Evolutionary conservation across 2,113 vertebrate species (phyloP), one percentile per base, ranked within the genome.

Genomic region (Orycteropus afer): DNA sequence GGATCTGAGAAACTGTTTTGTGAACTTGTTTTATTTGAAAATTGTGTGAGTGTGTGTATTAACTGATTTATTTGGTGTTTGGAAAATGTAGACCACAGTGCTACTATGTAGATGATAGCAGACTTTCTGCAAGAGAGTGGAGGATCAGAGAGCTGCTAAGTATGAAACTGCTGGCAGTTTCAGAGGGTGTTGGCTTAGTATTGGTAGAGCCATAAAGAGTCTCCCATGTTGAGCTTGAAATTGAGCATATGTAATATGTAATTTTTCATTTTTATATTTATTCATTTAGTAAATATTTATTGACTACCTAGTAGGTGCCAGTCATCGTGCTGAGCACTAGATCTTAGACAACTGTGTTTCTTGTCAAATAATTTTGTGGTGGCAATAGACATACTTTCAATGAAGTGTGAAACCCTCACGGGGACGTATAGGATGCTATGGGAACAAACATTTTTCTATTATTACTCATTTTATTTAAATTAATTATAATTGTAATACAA

Each of bases 1-100:
- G 13, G 57, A 40, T 20, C 71, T 85, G 3, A 59, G 10, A 47
- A 25, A 76, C n/a, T 65, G 6, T 74, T 86, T 51, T 71, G 78
- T 93, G 71, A 81, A 34, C 86, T 3, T 91, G 34, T 79, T 57
- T 69, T 83, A 42, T 80, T 94, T 90, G 76, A 69, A 89, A 78
- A 49, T 82, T 71, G 65, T 5, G 22, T 32, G 32, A 83, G 11
- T 74, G 69, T 69, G 22, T 69, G 3, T 83, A 2, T 69, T 79
- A 42, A 42, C 80, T 49, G 42, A 57, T 55, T 51, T 78, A 2
- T 32, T 71, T 67, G 49, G 10, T 86, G 32, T 93, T 80, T 93
- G 81, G 49, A 17, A 80, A 86, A 49, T 84, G n/a, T 23, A 57
- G 63, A 63, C 22, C 37, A 18, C 37, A n/a, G 3, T 83, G 59